Percentiles rank a stretch among this genome's conserved stretches.
Evolutionary conservation across 2,888 invertebrate species (phyloP).

Genomic region (Chironomus tentans): DNA sequence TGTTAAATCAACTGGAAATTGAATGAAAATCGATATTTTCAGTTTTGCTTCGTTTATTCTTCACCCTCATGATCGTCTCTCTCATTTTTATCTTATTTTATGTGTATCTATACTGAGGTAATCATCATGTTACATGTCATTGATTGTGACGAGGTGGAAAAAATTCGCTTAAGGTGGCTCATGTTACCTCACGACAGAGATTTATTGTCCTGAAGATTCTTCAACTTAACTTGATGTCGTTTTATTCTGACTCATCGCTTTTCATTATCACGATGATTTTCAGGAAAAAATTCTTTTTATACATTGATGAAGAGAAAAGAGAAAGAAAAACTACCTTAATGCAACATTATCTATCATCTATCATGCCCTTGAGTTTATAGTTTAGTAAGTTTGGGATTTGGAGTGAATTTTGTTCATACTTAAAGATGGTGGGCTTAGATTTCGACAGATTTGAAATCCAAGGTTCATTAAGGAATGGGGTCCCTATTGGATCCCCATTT

Average conservation of each 20-base stretch:
- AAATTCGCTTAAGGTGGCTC: constrained; percentile 20
- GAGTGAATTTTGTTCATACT: too few species aligned
- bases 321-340: not conserved
- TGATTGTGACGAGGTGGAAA: constrained; percentile 26
- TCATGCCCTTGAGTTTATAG: too few species aligned
- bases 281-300: too few species aligned
- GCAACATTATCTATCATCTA: too few species aligned
- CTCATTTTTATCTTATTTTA: too few species aligned
- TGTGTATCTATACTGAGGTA: constrained; percentile 1
- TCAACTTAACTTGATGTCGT: not conserved
- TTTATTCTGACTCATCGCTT: constrained; percentile 4
- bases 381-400: too few species aligned
- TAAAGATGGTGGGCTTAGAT: too few species aligned
- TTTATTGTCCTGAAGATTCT: constrained; percentile 6
- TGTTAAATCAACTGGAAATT: constrained; percentile 26
- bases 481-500: too few species aligned
- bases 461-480: too few species aligned
- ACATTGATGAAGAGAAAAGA: not conserved
- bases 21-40: constrained; percentile 23
- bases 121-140: constrained; percentile 22
- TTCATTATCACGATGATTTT: not conserved
- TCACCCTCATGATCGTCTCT: not conserved
- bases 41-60: constrained; percentile 13
- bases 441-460: too few species aligned
- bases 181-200: constrained; percentile 22